Base-by-base conservation (phyloP, 2,113 vertebrate species). In the Channa maculata region DNA sequence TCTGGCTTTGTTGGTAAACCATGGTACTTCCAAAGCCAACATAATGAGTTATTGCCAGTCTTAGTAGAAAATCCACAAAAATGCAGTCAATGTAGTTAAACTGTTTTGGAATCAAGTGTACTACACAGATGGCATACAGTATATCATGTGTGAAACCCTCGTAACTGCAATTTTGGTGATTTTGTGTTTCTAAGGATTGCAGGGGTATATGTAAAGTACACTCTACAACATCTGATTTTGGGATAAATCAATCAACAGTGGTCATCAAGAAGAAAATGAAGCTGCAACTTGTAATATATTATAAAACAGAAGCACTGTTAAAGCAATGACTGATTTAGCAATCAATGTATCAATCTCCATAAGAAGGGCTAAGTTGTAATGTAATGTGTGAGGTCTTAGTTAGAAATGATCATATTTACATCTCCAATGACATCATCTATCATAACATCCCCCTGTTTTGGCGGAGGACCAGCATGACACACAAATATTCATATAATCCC, bases 391-490 rank as follows among this genome's bases (percentile, higher is more conserved):
- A 71, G 46, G 43, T 58, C 45, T 62, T 41, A 12, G 63, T 59
- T 64, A 65, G 79, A 86, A 86, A 77, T 33, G 58, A 83, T 86
- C 66, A 68, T 64, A 65, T 88, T 86, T 57, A 81, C 67, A 65
- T 60, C 67, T 72, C 44, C 36, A 39, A 82, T 90, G 80, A 90
- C 72, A 83, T 90, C 87, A 86, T 82, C 78, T 86, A 33, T 88
- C 83, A 88, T 81, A 90, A 88, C 75, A 88, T 48, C 45, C 54
- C 48, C 64, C 65, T 36, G 66, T 84, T 82, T 83, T 85, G 86
- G 75, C 74, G 61, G 48, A 6, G 8, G 60, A 53, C 54, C 51
- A 6, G 51, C 2, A 10, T 44, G 64, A 68, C 15, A 62, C 57
- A 70, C 39, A 33, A 15, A 49, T 8, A 24, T 58, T 53, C 34